These are phyloP conservation scores for Tiliqua scincoides DNA, from an alignment of 2,113 vertebrate genomes.

Conservation along the genomic window DNA sequence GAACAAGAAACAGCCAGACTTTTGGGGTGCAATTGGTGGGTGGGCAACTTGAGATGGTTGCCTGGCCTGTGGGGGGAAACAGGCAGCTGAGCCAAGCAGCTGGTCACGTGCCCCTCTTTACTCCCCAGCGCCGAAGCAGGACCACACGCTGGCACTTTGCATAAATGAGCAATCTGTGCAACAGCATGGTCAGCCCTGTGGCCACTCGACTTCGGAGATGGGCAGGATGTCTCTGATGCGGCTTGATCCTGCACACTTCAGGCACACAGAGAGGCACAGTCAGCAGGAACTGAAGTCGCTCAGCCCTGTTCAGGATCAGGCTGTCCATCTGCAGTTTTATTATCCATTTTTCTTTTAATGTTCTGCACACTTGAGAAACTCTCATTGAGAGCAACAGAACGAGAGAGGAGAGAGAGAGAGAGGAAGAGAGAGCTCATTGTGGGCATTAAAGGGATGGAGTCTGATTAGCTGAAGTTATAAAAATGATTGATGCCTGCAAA, in stretches of 20 bases:
- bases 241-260: background rate
- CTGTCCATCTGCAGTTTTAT: constrained; percentile 73
- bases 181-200: background rate
- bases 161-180: background rate
- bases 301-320: constrained; percentile 50
- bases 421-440: constrained; percentile 52
- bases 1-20: background rate
- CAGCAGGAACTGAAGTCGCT: constrained; percentile 13
- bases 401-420: constrained; percentile 53
- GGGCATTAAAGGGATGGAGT: constrained; percentile 73
- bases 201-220: background rate
- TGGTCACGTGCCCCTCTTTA: background rate
- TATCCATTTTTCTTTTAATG: constrained; percentile 76
- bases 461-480: constrained; percentile 78
- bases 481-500: constrained; percentile 76
- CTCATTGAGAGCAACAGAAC: constrained; percentile 64
- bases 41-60: too few species aligned
- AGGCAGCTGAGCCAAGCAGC: background rate
- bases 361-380: constrained; percentile 74
- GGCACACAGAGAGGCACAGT: background rate
- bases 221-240: background rate
- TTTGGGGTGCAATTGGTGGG: background rate
- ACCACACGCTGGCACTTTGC: background rate
- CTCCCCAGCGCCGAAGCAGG: background rate
- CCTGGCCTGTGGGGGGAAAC: background rate